Base-by-base conservation (phyloP, 2,888 invertebrate species). In the Cheilosia grossa region DNA sequence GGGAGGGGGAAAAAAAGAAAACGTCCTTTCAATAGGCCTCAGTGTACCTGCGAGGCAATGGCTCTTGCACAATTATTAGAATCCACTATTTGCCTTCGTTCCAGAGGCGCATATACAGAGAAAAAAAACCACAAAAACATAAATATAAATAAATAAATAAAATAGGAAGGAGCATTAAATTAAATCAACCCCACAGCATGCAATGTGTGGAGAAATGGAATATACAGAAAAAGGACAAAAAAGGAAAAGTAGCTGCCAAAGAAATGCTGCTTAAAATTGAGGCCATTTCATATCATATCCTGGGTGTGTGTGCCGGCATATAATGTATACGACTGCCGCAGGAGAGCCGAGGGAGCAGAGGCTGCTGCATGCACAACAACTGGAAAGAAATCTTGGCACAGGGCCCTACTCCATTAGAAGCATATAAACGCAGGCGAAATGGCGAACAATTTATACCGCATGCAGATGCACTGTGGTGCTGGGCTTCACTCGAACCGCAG, bases 221-320 rank as follows among this genome's bases (percentile, higher is more conserved):
- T 66, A 47, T 44, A 67, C n/a, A 30, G 21, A 7, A 67, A 30
- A 30, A 6, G 27, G 5, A 30, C 21, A 17, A 54, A 33, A 59
- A 17, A 66, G 15, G 15, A 40, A 69, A 80, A 70, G 59, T 73
- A 80, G 75, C 81, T 85, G 81, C 75, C 85, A 85, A 81, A 49
- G 81, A 72, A 85, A 81, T 66, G 53, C 69, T 83, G 79, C 64
- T 80, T 40, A 37, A 70, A 85, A 85, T 81, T 81, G 80, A 81
- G 85, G 85, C 75, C 85, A 81, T 72, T 81, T 72, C 61, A 72
- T 67, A 80, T 70, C 64, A 63, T 73, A 51, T 66, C 30, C 59
- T 59, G 40, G 19, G 40, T 64, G 59, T 77, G 56, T 64, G 49
- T 72, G 59, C 13, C 47, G 53, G 58, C 53, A 59, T 69, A 40